These are phyloP conservation scores for Charanyca ferruginea DNA, from an alignment of 2,888 invertebrate genomes.

Conservation along the genomic window DNA sequence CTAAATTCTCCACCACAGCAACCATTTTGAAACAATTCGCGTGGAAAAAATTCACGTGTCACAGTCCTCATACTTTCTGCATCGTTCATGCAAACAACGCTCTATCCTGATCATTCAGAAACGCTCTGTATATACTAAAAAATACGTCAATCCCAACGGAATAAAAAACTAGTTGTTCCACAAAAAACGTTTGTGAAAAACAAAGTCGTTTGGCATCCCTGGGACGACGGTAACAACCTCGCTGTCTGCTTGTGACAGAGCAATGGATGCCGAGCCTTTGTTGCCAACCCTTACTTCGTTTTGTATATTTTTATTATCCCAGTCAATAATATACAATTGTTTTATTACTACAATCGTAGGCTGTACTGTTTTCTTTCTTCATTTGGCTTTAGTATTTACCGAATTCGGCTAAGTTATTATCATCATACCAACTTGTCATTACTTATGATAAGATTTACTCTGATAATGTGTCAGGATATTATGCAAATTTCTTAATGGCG, in stretches of 20 bases:
- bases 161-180: slow-evolving; percentile 48
- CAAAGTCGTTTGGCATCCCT: slow-evolving; percentile 60
- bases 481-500: slow-evolving; percentile 22
- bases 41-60: not conserved
- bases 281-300: slow-evolving; percentile 48
- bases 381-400: not conserved
- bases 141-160: slow-evolving; percentile 41
- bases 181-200: slow-evolving; percentile 49
- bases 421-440: not conserved
- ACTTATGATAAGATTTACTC: not conserved
- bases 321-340: slow-evolving; percentile 47
- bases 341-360: slow-evolving; percentile 27
- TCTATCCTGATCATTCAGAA: slow-evolving; percentile 14
- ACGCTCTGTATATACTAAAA: slow-evolving; percentile 23
- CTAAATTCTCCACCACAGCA: not conserved
- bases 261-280: slow-evolving; percentile 50
- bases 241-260: slow-evolving; percentile 60
- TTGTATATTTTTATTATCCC: slow-evolving; percentile 53
- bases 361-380: slow-evolving; percentile 1
- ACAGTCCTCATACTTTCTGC: not conserved
- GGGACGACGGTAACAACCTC: slow-evolving; percentile 45
- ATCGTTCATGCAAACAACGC: slow-evolving; percentile 6
- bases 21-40: not conserved
- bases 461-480: not conserved
- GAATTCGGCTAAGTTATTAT: slow-evolving; percentile 4